Percentiles rank a stretch among this genome's conserved stretches.
These are phyloP conservation scores for Tadarida brasiliensis DNA, from an alignment of 2,797 vertebrate genomes.

Conservation along the genomic window DNA sequence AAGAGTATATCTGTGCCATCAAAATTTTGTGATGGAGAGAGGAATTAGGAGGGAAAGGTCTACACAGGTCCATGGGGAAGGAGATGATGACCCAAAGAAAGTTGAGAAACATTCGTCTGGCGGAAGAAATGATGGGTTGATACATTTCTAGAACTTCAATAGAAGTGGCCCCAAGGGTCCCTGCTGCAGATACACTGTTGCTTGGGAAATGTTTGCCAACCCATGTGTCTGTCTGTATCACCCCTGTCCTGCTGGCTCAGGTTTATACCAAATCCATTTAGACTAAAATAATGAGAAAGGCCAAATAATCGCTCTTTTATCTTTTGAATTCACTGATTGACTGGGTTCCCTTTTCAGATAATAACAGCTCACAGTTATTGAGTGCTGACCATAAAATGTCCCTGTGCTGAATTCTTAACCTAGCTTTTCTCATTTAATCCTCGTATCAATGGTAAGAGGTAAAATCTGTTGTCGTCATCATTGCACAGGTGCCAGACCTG, in stretches of 20 bases:
- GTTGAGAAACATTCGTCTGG: background rate
- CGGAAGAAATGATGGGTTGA: background rate
- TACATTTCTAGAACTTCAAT: background rate
- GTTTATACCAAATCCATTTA: background rate
- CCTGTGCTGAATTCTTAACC: background rate
- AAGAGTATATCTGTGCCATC: background rate
- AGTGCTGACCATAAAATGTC: background rate
- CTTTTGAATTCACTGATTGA: background rate
- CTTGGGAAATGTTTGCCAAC: background rate
- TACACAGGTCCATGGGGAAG: background rate
- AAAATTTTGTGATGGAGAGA: background rate
- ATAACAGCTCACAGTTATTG: background rate
- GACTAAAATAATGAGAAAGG: background rate
- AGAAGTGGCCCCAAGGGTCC: background rate
- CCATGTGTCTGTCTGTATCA: background rate
- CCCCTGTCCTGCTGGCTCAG: background rate
- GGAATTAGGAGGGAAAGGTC: background rate
- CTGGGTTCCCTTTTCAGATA: background rate
- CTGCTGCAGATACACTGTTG: background rate
- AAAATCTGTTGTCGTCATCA: background rate
- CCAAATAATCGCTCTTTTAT: background rate
- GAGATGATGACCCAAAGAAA: background rate
- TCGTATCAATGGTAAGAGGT: background rate
- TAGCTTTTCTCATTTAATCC: background rate
- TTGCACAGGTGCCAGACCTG: background rate